Base-by-base conservation (phyloP, 1,140 invertebrate genomes). In the Hycleus cichorii region DNA sequence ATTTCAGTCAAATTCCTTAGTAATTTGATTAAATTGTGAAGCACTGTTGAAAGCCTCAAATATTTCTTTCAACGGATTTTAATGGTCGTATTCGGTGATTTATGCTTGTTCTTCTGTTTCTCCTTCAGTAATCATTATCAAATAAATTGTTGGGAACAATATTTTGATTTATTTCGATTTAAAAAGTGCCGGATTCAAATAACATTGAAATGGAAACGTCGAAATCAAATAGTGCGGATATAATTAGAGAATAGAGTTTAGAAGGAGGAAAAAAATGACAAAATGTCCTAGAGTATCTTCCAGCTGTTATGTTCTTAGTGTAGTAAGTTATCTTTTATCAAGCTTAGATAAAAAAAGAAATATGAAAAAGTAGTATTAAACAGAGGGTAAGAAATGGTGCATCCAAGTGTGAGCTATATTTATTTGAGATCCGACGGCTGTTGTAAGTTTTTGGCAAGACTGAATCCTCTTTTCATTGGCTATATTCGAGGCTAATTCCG, bases 401-500 rank as follows among this genome's bases (percentile, higher is more conserved):
- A 55, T 55, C 52, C 52, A 55, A 55, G 44, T 55, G 52, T 55
- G 45, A 55, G 52, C 42, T 55, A 55, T 55, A 55, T 55, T 55
- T 55, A 55, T 55, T 55, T 55, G 52, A 55, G 52, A 55, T 55
- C 52, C 44, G 52, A 55, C 52, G 52, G 52, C 52, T 55, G 52
- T 46, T 47, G 52, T 47, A 47, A 55, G 52, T 55, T 55, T 55
- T 55, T 55, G 45, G 52, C 44, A 46, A 38, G 52, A 46, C 45
- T 55, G 45, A 44, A 47, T 62, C 46, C 60, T 57, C 45, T 58
- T 48, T 57, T 58, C 46, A 53, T 62, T 58, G 47, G 60, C 55
- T 57, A 57, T 62, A 57, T 58, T 57, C 55, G 49, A 49, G 50
- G 60, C 60, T 55, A 55, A 55, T 55, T 55, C 52, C 52, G 47